Conservation (phyloP, 2,888 invertebrate species). For the Temnothorax rugatulus region DNA sequence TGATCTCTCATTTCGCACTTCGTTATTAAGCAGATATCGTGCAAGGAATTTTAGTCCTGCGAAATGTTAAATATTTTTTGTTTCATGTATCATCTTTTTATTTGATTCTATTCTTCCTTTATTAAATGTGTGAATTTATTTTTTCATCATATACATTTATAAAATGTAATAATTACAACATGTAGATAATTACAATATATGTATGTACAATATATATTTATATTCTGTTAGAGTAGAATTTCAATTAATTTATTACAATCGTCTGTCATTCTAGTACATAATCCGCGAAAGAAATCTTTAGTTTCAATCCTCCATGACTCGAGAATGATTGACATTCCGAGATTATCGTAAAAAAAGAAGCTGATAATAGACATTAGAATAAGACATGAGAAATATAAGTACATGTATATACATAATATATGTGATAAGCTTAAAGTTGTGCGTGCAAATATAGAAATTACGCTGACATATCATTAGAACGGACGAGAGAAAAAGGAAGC, state of each 20-base stretch:
- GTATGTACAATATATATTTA: no score
- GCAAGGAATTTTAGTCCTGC: neutral
- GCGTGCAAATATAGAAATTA: neutral
- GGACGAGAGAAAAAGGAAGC: neutral
- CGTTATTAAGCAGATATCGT: neutral
- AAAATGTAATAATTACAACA: neutral
- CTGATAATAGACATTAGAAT: neutral
- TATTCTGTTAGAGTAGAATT: neutral
- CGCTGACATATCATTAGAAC: neutral
- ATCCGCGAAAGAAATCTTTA: neutral
- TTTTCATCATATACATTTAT: neutral
- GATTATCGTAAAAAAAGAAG: neutral
- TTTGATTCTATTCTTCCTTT: neutral
- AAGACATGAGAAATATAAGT: neutral
- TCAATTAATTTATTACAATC: neutral
- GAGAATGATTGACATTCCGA: neutral
- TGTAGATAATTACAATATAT: neutral
- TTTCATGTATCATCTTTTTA: neutral
- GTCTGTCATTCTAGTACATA: neutral
- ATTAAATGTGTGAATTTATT: neutral
- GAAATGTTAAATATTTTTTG: neutral
- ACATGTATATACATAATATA: neutral
- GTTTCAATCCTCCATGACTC: neutral
- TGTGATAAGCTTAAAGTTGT: neutral
- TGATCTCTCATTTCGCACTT: conserved; percentile 6